phyloP scores from a whole-genome alignment of 2,888 invertebrate genomes.

The Sialis lutaria region DNA sequence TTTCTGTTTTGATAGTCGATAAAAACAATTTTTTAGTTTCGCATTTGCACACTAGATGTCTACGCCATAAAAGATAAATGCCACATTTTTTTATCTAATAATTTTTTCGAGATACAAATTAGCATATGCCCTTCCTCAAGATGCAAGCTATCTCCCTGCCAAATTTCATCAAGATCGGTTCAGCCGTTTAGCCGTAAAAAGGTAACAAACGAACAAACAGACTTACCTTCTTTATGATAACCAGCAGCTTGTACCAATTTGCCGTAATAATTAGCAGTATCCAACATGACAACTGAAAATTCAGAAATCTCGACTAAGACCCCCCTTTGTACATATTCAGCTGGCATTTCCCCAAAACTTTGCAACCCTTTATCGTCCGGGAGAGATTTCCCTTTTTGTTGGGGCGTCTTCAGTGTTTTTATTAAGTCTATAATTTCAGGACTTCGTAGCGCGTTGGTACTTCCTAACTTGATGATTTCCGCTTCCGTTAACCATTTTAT shows the following conservation, averaged over 20 bases:
- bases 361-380: background rate
- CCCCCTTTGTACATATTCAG: background rate
- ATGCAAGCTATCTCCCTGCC: no score
- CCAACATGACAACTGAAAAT: conserved; percentile 14
- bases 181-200: no score
- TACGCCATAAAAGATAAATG: no score
- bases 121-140: no score
- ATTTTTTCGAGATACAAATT: no score
- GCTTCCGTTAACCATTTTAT: conserved; percentile 17
- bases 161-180: no score
- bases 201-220: no score
- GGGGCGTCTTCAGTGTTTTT: conserved; percentile 8
- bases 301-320: conserved; percentile 16
- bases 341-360: background rate
- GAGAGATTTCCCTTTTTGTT: background rate
- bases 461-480: conserved; percentile 15
- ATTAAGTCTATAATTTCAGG: conserved; percentile 19
- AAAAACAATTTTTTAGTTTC: no score
- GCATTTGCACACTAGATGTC: no score
- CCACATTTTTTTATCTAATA: no score
- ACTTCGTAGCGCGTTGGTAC: conserved; percentile 14
- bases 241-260: conserved; percentile 18
- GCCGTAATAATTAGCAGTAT: conserved; percentile 13
- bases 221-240: conserved; percentile 15
- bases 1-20: no score